Evolutionary conservation across 2,797 vertebrate species (phyloP), one percentile per base, ranked within the genome.

Genomic region (Tapirus indicus): DNA sequence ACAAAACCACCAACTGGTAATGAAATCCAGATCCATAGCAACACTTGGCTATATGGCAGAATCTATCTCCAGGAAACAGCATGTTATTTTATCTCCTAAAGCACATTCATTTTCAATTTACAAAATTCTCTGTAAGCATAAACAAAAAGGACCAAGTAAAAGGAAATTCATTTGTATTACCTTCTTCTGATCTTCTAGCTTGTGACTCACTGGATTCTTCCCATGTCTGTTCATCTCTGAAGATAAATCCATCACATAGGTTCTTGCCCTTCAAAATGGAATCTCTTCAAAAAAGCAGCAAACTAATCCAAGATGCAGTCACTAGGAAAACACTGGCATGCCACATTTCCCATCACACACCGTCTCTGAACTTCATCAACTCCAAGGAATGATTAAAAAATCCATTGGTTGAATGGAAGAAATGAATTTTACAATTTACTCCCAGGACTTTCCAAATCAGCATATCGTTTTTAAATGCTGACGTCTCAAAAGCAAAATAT

Each of bases 131-230:
- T 78, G 44, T 90, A 93, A 71, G 21, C 80, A n/a, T 79, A 94
- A 68, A 29, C 18, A 94, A 91, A 38, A 60, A 62, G 47, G 94
- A 97, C 16, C 83, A 94, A 95, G 54, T 56, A 18, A 95, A 97
- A 69, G 9, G 10, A 96, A 96, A 89, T 62, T 38, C 32, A 68
- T 95, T 96, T 88, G 44, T 83, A 98, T 98, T 99, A 99, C 99
- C 99, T 99, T 99, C 97, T 99, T 99, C 98, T 99, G 99, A 98
- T 99, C 99, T 99, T 99, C 99, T 98, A 99, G 99, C 97, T 99
- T 99, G 97, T 99, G 99, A 99, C 99, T 99, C 95, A 99, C 98
- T 89, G 99, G 99, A 99, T 99, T 99, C 99, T 99, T 99, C 98
- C 99, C 99, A 99, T 99, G 99, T 98, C 99, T 99, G 99, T 98